Base-by-base conservation (phyloP, 2,888 invertebrate genomes). In the Dione juno region DNA sequence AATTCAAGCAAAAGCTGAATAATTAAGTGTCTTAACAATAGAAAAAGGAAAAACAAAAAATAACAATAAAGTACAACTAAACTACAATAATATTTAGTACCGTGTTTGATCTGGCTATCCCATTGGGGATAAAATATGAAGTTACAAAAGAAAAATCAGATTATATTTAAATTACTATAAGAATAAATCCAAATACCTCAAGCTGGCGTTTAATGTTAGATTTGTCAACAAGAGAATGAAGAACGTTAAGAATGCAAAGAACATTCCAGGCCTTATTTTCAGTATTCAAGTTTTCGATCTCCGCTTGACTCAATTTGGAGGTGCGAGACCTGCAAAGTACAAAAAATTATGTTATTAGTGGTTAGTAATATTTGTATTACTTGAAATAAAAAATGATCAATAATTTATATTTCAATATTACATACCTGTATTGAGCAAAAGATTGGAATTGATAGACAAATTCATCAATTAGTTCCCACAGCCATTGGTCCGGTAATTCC, bases 391-490 rank as follows among this genome's bases (percentile, higher is more conserved):
- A 28, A 28, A 28, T 28, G 5, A 3, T 5, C 5, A 54, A 37
- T n/a, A 35, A 10, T 3, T 16, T 1, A n/a, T n/a, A n/a, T 54
- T 40, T 40, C 28, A 28, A 5, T 43, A 43, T 45, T 21, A 14
- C 43, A 65, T 70, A 96, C 82, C 96, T 95, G 83, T 97, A 97
- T 84, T 97, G 97, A 0, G 97, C 96, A 84, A 97, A 97, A 73
- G 98, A 96, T 93, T 98, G 97, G 92, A 99, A 97, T 91, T 99
- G 99, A 84, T 99, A 99, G 52, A 99, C 98, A 91, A 99, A 99
- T 87, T 99, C 99, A 91, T 99, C 99, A 78, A 99, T 97, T 66
- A 99, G 95, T 87, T 99, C 99, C 99, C 99, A 99, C 41, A 99
- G 93, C 99, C 99, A 99, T 83, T 99, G 97, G 90, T 99, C 99